Percentiles rank a stretch among this genome's conserved stretches.
Conservation (phyloP, 2,888 invertebrate genomes). For the Plebejus anna region DNA sequence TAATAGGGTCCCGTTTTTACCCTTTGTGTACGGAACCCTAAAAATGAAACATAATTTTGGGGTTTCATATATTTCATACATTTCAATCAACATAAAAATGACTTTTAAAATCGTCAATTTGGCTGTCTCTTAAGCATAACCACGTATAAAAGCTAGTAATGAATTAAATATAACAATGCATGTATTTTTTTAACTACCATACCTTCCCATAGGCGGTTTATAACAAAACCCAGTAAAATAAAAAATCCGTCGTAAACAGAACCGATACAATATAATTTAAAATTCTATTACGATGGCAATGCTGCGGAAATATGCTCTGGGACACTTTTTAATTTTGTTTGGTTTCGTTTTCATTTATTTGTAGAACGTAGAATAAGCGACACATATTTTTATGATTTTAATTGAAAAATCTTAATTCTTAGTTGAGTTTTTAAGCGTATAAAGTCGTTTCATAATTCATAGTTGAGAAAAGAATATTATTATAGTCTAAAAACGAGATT, state of each 20-base stretch:
- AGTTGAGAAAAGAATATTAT: neutral
- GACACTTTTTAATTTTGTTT: conserved; percentile 6
- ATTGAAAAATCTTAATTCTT: neutral
- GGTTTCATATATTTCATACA: no score
- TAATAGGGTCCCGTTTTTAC: no score
- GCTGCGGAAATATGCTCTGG: conserved; percentile 8
- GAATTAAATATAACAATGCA: neutral
- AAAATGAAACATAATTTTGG: no score
- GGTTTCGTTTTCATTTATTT: conserved; percentile 11
- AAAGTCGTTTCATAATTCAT: neutral
- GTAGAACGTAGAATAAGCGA: neutral
- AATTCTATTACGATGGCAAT: conserved; percentile 7
- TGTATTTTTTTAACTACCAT: neutral
- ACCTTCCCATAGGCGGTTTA: neutral
- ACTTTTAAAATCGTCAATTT: no score
- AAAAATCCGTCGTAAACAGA: neutral
- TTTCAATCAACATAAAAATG: no score
- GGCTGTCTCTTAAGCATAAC: neutral
- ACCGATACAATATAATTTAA: conserved; percentile 11
- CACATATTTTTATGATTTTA: neutral
- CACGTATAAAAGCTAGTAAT: neutral
- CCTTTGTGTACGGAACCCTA: no score
- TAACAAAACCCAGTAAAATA: neutral
- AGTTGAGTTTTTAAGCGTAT: neutral
- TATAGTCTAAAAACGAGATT: no score